Evolutionary conservation across 1,140 invertebrate species (phyloP).

Genomic region (Caenorhabditis elegans): WBcel235 BX284602.5:14286001-14286500

Average conservation of each 20-base stretch:
- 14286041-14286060: not conserved
- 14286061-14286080: slow-evolving; percentile 8
- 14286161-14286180: not conserved
- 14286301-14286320: not conserved
- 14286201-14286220: not conserved
- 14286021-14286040: not conserved
- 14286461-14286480: not conserved
- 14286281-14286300: not conserved
- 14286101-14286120: not conserved
- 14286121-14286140: not conserved
- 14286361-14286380: not conserved
- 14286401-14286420: not conserved
- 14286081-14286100: not conserved
- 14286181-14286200: not conserved
- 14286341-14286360: not conserved
- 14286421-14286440: not conserved
- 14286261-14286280: not conserved
- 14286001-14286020: not conserved
- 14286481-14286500: not conserved
- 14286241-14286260: not conserved
- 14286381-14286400: not conserved
- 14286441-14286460: not conserved
- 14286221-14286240: not conserved
- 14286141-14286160: not conserved
- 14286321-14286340: not conserved